These are phyloP conservation scores for Otolemur crassicaudatus DNA, from an alignment of 2,797 vertebrate species.

Conservation along the genomic window DNA sequence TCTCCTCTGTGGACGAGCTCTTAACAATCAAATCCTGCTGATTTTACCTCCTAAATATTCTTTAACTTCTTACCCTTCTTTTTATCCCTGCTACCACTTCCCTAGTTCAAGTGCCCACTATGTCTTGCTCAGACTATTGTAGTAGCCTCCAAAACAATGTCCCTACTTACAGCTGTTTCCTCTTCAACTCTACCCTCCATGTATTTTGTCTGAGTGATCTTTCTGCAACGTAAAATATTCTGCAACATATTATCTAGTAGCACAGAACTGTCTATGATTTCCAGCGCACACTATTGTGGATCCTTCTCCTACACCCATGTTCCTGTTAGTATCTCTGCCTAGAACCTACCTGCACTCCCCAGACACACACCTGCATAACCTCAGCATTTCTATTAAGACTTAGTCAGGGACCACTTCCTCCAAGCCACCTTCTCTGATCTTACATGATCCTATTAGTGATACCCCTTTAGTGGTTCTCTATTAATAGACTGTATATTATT, in stretches of 20 bases:
- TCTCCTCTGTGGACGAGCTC: background rate
- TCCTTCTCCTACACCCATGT: background rate
- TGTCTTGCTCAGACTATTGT: background rate
- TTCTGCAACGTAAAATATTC: background rate
- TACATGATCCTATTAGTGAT: background rate
- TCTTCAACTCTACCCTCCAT: background rate
- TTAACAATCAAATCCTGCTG: background rate
- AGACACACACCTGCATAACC: background rate
- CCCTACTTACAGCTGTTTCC: background rate
- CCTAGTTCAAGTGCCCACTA: background rate
- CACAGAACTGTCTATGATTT: background rate
- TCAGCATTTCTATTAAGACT: background rate
- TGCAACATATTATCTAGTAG: background rate
- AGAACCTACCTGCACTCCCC: background rate
- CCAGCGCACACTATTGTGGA: rapidly evolving
- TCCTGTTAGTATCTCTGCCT: background rate
- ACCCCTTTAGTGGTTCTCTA: background rate
- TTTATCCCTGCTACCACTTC: background rate
- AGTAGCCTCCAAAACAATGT: background rate
- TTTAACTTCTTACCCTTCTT: background rate
- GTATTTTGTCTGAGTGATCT: background rate
- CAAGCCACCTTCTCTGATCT: background rate
- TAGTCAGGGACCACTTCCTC: background rate
- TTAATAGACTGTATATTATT: background rate
- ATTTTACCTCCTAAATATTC: background rate